phyloP scores from a whole-genome alignment of 2,888 invertebrate genomes.

The Syritta pipiens region DNA sequence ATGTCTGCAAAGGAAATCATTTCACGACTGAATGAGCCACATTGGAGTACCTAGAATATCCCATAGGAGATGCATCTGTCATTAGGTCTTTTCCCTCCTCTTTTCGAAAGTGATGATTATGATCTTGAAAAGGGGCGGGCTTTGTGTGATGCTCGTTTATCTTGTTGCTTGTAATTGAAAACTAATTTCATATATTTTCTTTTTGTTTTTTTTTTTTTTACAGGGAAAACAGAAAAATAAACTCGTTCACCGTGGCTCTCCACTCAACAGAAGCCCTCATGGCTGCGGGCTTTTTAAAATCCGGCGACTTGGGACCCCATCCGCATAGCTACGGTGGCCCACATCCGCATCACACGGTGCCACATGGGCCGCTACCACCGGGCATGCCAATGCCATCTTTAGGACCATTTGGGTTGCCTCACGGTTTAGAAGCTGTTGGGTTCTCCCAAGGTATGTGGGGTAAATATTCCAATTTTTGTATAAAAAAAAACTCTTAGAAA shows the following conservation, averaged over 20 bases:
- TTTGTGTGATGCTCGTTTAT: too few relatives aligned
- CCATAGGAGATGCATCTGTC: constrained; percentile 18
- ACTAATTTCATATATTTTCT: constrained; percentile 27
- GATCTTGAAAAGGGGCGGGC: constrained; percentile 62
- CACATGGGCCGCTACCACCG: constrained; percentile 79
- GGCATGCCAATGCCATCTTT: constrained; percentile 80
- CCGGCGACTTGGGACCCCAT: constrained; percentile 79
- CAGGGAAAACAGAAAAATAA: constrained; percentile 70
- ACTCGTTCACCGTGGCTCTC: constrained; percentile 79
- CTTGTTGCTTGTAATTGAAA: constrained; percentile 21
- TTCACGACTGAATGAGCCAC: constrained; percentile 53
- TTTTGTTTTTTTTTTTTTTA: constrained; percentile 24
- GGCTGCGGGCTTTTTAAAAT: constrained; percentile 80
- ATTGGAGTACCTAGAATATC: not conserved
- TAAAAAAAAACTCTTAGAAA: constrained; percentile 17
- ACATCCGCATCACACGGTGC: constrained; percentile 79
- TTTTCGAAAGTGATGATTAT: constrained; percentile 46
- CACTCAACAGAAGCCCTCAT: constrained; percentile 80
- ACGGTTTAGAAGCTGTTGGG: constrained; percentile 80
- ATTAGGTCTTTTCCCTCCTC: constrained; percentile 57
- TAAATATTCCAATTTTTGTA: constrained; percentile 77
- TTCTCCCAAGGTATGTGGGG: constrained; percentile 81
- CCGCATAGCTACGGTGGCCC: constrained; percentile 79
- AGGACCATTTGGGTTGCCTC: constrained; percentile 79
- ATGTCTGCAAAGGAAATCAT: constrained; percentile 22